Evolutionary conservation across 92 coral and sea anemone species (phyloP).

Genomic region (Zoanthus sansibaricus): DNA sequence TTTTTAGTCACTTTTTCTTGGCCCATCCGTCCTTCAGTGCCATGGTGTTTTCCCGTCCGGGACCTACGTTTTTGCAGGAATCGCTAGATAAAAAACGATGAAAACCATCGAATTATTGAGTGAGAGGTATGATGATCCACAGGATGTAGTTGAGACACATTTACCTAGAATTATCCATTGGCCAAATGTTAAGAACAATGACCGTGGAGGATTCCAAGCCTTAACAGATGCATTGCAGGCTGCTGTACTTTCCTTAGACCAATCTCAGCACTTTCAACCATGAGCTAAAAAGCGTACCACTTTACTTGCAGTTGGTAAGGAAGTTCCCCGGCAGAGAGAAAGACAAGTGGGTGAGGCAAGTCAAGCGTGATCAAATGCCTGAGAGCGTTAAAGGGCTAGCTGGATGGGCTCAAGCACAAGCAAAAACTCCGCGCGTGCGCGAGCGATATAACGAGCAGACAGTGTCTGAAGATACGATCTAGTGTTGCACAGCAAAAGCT

Average conservation of each 20-base stretch:
- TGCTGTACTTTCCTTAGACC: conserved; percentile 54
- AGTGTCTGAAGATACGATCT: background rate
- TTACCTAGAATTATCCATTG: conserved; percentile 54
- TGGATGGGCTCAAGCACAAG: conserved; percentile 54
- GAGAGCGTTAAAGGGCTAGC: conserved; percentile 57
- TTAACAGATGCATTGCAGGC: no score
- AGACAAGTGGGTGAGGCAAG: conserved; percentile 53
- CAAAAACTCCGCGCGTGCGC: conserved; percentile 14
- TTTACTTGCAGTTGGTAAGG: conserved; percentile 41
- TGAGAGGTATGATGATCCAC: conserved; percentile 61
- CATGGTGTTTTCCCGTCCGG: no score
- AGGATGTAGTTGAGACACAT: conserved; percentile 61
- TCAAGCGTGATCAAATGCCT: conserved; percentile 32
- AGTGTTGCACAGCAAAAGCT: background rate
- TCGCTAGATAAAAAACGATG: no score
- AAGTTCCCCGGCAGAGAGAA: conserved; percentile 54
- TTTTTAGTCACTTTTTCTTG: no score
- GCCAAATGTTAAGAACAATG: conserved; percentile 47
- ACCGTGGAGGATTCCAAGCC: conserved; percentile 47
- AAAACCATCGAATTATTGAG: conserved; percentile 45
- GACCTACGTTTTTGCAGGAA: no score
- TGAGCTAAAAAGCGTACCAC: conserved; percentile 51
- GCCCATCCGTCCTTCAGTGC: no score
- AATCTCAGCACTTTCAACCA: conserved; percentile 49
- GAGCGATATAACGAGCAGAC: conserved; percentile 39